A percentile compares a stretch with the other conserved stretches of the same genome.
These are phyloP conservation scores for Emydoidea blandingii DNA, from an alignment of 2,797 vertebrate genomes.

Conservation along the genomic window DNA sequence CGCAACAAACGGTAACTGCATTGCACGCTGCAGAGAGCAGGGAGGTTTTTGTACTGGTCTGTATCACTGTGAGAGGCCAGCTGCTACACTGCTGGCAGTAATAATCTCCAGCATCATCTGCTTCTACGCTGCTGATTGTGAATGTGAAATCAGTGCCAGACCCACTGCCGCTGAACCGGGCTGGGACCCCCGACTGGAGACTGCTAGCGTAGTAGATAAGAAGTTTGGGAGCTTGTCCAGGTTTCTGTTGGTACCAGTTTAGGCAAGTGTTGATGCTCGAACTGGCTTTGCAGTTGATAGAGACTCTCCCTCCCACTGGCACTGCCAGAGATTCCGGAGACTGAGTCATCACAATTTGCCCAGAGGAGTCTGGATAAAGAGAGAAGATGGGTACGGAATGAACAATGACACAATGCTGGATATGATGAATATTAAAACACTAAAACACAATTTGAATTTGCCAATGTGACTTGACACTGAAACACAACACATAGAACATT, in stretches of 20 bases:
- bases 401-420: neutral
- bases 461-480: neutral
- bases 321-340: neutral
- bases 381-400: accelerated
- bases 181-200: neutral
- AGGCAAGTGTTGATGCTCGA: neutral
- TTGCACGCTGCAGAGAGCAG: neutral
- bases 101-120: neutral
- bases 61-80: neutral
- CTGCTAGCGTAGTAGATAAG: accelerated
- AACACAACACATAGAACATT: neutral
- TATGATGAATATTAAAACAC: neutral
- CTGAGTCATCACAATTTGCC: neutral
- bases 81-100: neutral
- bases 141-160: neutral
- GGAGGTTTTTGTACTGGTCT: neutral
- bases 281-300: neutral
- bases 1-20: neutral
- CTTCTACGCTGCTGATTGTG: neutral
- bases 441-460: neutral
- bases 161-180: neutral
- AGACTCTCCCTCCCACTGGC: neutral
- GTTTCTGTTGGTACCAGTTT: neutral
- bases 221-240: neutral
- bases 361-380: neutral